Conservation (phyloP, 2,888 invertebrate species). For the Drosophila rubida region DNA sequence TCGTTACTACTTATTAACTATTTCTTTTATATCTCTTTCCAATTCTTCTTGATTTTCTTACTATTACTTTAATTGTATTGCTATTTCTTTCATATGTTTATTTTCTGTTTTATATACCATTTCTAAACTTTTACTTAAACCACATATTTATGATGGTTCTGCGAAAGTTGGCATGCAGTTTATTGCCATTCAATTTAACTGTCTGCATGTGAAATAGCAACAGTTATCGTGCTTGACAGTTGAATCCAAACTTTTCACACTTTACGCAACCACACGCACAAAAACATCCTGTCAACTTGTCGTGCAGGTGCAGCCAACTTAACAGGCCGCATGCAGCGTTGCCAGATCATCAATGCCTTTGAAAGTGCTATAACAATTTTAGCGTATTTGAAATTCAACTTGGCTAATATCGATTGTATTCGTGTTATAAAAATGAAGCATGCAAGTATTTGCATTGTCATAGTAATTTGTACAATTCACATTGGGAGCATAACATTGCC, state of each 20-base stretch:
- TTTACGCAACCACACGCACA: not conserved
- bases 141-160: not conserved
- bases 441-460: not conserved
- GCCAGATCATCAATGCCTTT: not conserved
- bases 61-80: not conserved
- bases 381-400: not conserved
- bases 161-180: not conserved
- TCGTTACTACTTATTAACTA: not conserved
- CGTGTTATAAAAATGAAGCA: not conserved
- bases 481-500: not conserved
- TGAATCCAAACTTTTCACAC: not conserved
- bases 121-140: not conserved
- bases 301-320: slow-evolving; percentile 3
- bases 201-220: not conserved
- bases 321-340: not conserved
- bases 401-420: not conserved
- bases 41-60: not conserved
- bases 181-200: not conserved
- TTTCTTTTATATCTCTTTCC: not conserved
- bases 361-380: too few relatives aligned
- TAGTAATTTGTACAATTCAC: not conserved
- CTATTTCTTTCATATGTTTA: not conserved
- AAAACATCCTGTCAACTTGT: not conserved
- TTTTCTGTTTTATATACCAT: not conserved
- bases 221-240: not conserved